These are phyloP conservation scores for Drosophila pegasa DNA, from an alignment of 2,888 invertebrate species.

Conservation along the genomic window DNA sequence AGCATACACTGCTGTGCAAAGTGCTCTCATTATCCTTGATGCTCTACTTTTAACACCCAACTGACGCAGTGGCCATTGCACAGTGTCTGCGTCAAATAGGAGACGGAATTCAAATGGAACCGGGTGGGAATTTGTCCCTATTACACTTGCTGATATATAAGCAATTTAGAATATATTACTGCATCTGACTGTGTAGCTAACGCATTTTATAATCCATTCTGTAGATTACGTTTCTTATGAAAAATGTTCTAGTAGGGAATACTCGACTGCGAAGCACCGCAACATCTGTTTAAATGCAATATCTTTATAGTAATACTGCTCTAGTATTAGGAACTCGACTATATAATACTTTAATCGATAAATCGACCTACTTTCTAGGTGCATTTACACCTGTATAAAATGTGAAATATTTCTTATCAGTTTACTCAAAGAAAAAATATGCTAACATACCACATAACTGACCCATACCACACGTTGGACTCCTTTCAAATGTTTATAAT, in stretches of 20 bases:
- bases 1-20: slow-evolving; percentile 48
- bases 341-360: background rate
- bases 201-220: background rate
- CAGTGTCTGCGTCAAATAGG: slow-evolving; percentile 36
- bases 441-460: background rate
- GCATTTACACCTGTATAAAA: background rate
- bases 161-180: background rate
- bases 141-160: background rate
- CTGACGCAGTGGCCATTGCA: slow-evolving; percentile 37
- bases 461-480: background rate
- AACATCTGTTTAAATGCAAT: background rate
- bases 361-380: background rate
- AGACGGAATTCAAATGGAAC: slow-evolving; percentile 15
- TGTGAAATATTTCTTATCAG: background rate
- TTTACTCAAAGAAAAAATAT: background rate
- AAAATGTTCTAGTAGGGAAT: background rate
- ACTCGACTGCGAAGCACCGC: background rate
- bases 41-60: slow-evolving; percentile 69
- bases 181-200: background rate
- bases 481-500: background rate
- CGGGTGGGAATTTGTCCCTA: too few relatives aligned
- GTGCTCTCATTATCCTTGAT: slow-evolving; percentile 76
- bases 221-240: background rate
- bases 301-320: background rate
- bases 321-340: background rate